phyloP scores from a whole-genome alignment of 2,888 invertebrate genomes.

The Meandrusa payeni region DNA sequence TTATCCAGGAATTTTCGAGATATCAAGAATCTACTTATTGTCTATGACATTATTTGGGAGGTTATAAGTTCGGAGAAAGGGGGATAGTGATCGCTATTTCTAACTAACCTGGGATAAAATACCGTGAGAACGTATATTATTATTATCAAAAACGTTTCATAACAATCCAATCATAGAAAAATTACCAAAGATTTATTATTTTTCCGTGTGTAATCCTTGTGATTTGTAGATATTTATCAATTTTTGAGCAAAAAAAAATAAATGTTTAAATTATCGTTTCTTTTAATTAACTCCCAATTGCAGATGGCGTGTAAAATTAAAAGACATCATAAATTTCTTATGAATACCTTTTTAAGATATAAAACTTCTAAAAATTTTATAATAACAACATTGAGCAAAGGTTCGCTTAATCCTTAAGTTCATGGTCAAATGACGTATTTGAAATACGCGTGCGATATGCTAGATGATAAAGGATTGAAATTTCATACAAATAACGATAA shows the following conservation, averaged over 20 bases:
- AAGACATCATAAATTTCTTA: neutral
- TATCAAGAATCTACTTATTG: no score
- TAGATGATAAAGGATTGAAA: neutral
- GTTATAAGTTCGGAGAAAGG: no score
- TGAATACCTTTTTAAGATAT: neutral
- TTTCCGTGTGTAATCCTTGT: no score
- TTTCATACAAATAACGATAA: neutral
- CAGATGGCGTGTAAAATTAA: slow-evolving; percentile 1
- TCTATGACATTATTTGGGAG: no score
- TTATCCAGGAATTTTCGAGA: no score
- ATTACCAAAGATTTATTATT: no score
- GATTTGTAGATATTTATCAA: no score
- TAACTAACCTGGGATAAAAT: no score
- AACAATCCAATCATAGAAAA: no score
- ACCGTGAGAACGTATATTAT: no score
- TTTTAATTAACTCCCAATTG: slow-evolving; percentile 1
- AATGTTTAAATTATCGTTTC: slow-evolving; percentile 1
- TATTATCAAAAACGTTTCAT: no score
- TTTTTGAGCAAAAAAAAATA: neutral
- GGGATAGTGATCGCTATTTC: no score
- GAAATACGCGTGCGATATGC: neutral
- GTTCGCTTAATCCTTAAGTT: slow-evolving; percentile 4
- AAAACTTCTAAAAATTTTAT: slow-evolving; percentile 7
- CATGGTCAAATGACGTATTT: slow-evolving; percentile 3
- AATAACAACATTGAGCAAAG: slow-evolving; percentile 5